These are phyloP conservation scores for Cyrtonyx montezumae DNA, from an alignment of 2,113 vertebrate species.

Conservation along the genomic window DNA sequence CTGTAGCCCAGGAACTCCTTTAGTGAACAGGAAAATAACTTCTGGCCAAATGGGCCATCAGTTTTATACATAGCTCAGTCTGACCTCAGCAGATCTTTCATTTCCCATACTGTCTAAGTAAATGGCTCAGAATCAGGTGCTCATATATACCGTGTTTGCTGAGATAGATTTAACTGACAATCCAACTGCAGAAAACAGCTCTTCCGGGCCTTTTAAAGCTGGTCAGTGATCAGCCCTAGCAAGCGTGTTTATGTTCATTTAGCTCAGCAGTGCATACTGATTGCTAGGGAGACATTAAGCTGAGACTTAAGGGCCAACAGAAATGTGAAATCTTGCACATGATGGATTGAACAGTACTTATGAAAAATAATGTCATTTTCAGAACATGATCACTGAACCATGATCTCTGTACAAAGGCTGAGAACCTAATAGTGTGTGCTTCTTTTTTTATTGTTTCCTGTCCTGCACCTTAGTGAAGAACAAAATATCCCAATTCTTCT, in stretches of 20 bases:
- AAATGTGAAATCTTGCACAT: not conserved
- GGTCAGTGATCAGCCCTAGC: not conserved
- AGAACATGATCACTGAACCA: not conserved
- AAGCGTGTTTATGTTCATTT: slow-evolving; percentile 1
- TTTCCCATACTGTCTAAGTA: not conserved
- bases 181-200: slow-evolving; percentile 41
- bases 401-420: not conserved
- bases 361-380: not conserved
- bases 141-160: not conserved
- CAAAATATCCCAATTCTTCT: not conserved
- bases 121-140: not conserved
- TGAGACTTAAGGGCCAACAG: not conserved
- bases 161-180: not conserved
- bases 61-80: not conserved
- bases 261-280: slow-evolving; percentile 22
- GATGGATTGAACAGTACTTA: slow-evolving; percentile 1
- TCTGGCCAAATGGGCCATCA: not conserved
- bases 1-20: not conserved
- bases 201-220: not conserved
- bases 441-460: not conserved
- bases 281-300: not conserved
- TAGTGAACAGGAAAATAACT: not conserved
- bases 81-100: not conserved
- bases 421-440: not conserved
- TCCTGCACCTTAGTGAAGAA: not conserved